Evolutionary conservation across 2,113 vertebrate species (phyloP), one percentile per base, ranked within the genome.

Genomic region (Haemorhous mexicanus): DNA sequence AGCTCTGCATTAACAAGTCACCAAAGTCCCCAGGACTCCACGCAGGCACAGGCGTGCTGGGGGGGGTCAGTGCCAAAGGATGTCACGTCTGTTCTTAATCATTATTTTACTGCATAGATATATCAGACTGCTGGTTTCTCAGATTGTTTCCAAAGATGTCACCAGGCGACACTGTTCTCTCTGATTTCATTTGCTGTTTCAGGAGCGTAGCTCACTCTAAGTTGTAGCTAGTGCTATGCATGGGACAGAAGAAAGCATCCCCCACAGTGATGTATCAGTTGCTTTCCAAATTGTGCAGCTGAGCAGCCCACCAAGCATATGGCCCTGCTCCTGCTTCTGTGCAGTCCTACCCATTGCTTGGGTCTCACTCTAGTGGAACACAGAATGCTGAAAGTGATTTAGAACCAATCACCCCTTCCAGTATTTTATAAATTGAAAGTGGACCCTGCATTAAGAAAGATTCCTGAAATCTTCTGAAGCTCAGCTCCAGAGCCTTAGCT

Each of bases 1-100:
- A 90, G 22, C 32, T 72, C 24, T 52, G 26, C 41, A 33, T 26
- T 55, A 73, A 19, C 12, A 47, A 33, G 39, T 46, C 11, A 12
- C n/a, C 24, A 9, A 81, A 46, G 19, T 39, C 37, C 14, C 47
- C 18, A 69, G 62, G 24, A 22, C 19, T 44, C 16, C 24, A 26
- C 0, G 0, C 11, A 27, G 28, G 26, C 2, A 1, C 39, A 47
- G 47, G 18, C 1, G 2, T 74, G 16, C 8, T 14, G 41, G 13
- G 62, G 13, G 62, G 11, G 11, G 8, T 63, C 13, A 28, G 44
- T 39, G 22, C 23, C 41, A 24, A 33, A 59, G 30, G 32, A 33
- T 55, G 69, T 18, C 35, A 49, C 43, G 10, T 47, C n/a, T 66
- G 6, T 49, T 80, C 74, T 86, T 62, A 50, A 81, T 49, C 11